These are phyloP conservation scores for Camelus dromedarius DNA, from an alignment of 2,113 vertebrate species.

Conservation along the genomic window DNA sequence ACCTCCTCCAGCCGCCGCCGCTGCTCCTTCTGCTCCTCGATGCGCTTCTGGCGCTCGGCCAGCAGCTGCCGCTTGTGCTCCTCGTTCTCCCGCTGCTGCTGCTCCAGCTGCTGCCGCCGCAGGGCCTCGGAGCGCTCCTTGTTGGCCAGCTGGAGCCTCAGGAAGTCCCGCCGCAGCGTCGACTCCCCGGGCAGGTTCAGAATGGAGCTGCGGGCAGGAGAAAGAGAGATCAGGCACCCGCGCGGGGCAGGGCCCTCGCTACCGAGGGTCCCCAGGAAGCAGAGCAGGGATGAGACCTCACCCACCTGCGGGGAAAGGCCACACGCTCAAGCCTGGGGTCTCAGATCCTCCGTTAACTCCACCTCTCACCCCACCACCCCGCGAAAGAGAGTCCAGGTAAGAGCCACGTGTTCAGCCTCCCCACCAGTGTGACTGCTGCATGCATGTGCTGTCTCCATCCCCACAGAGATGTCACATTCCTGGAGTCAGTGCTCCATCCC, in stretches of 20 bases:
- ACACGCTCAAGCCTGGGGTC: background rate
- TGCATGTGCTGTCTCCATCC: background rate
- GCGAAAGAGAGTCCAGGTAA: background rate
- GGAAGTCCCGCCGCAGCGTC: conserved; percentile 96
- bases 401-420: too few relatives aligned
- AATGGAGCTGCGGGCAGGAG: conserved; percentile 90
- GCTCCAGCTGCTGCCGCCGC: conserved; percentile 97
- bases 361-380: background rate
- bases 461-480: background rate
- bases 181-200: conserved; percentile 98
- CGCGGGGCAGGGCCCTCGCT: accelerated
- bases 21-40: conserved; percentile 99
- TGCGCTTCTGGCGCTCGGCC: conserved; percentile 98
- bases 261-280: background rate
- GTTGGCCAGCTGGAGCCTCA: conserved; percentile 97
- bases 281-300: accelerated
- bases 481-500: background rate
- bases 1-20: conserved; percentile 97
- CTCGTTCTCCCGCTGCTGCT: conserved; percentile 97
- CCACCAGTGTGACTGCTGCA: too few relatives aligned
- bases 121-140: conserved; percentile 98
- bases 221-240: conserved; percentile 32
- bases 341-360: background rate
- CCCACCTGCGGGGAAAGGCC: accelerated
- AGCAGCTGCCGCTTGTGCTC: conserved; percentile 97